A percentile compares a stretch with the other conserved stretches of the same genome.
phyloP scores from a whole-genome alignment of 2,888 invertebrate species.

The Clepsis dumicolana region DNA sequence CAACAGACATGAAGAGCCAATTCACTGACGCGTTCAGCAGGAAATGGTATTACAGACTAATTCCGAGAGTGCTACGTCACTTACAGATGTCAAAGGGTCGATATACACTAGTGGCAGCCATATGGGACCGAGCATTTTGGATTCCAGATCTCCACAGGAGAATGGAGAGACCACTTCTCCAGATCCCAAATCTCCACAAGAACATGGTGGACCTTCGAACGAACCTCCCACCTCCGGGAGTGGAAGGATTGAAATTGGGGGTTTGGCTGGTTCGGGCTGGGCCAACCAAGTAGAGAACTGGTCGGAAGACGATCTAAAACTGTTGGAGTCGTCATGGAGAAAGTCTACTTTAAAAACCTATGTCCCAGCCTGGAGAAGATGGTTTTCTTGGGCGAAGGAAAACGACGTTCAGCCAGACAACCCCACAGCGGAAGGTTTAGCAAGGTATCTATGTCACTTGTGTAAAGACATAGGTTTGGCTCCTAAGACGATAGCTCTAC shows the following conservation, averaged over 20 bases:
- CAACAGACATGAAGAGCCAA: background rate
- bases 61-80: background rate
- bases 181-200: background rate
- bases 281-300: too few species aligned
- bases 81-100: background rate
- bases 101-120: background rate
- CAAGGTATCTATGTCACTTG: too few species aligned
- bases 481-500: too few species aligned
- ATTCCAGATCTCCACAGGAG: background rate
- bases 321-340: too few species aligned
- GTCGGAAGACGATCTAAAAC: too few species aligned
- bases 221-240: conserved; percentile 1
- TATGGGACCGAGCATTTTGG: background rate
- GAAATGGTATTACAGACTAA: background rate
- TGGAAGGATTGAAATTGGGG: background rate
- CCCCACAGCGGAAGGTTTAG: background rate
- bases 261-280: background rate
- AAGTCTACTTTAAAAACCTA: conserved; percentile 1
- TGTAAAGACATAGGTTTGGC: too few species aligned
- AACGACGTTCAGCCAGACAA: background rate
- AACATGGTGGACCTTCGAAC: background rate
- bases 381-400: background rate
- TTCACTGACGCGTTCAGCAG: conserved; percentile 2
- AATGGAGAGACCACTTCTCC: background rate
- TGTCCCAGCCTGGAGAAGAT: background rate